Base-by-base conservation (phyloP, 2,888 invertebrate genomes). In the Scaptomyza caliginosa region DNA sequence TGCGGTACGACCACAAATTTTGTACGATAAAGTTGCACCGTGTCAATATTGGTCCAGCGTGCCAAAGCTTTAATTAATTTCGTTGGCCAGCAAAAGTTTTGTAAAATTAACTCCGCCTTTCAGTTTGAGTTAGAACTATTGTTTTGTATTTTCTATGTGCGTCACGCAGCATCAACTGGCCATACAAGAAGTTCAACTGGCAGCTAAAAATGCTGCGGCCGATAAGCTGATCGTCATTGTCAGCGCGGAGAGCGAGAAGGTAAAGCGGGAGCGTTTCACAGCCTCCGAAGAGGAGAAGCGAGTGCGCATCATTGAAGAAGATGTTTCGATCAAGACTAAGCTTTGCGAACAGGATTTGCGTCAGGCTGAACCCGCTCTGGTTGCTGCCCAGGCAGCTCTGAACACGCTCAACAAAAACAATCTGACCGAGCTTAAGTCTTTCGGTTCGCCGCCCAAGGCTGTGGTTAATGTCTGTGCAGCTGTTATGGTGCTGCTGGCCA, bases 391-490 rank as follows among this genome's bases (percentile, higher is more conserved):
- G 89, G 89, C 88, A 0, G 91, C 91, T 0, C 82, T 98, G 46
- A 96, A 98, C 86, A 98, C 98, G 0, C 92, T 99, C n/a, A 98
- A 98, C 89, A 99, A 99, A 92, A 96, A 95, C 88, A 99, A 98
- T 90, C 92, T 99, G 71, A 98, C 98, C 0, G 98, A 99, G 91
- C 91, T 99, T 86, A 98, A 98, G 90, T 97, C 98, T 0, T 98
- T 99, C 90, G 97, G 97, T 0, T 95, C 96, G 7, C 98, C 98
- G n/a, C 97, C 97, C 1, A 95, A 95, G 48, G 97, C 97, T 43
- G 98, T 98, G 0, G 94, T 96, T 2, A 96, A 95, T 84, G 98
- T 98, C 0, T 94, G 95, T 5, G 95, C 96, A 1, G 98, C 98
- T 5, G 98, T 98, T 2, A 94, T 98, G 89, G 96, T 97, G 4